phyloP scores from a whole-genome alignment of 2,888 invertebrate genomes.

The Graphium colonna region DNA sequence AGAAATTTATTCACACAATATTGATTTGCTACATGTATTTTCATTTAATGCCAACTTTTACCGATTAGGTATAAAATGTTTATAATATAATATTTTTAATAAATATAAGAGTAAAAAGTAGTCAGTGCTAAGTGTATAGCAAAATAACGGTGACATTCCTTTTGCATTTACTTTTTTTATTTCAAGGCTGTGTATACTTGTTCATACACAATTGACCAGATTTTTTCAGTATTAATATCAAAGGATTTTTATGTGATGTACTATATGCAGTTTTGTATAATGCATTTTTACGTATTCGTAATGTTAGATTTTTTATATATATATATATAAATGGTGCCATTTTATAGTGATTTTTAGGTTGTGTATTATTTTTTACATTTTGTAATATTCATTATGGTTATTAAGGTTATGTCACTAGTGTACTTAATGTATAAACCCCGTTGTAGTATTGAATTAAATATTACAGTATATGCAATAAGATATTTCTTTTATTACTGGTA shows the following conservation, averaged over 20 bases:
- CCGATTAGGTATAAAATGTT: no score
- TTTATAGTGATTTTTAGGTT: slow-evolving; percentile 29
- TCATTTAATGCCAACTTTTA: no score
- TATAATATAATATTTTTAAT: no score
- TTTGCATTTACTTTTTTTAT: slow-evolving; percentile 34
- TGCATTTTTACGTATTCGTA: slow-evolving; percentile 11
- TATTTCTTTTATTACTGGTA: neutral
- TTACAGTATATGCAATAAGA: neutral
- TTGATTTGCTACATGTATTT: neutral
- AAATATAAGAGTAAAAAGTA: neutral
- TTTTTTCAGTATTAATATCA: slow-evolving; percentile 51
- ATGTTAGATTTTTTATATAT: slow-evolving; percentile 20
- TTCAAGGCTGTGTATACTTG: slow-evolving; percentile 46
- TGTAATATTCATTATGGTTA: slow-evolving; percentile 23
- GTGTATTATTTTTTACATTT: slow-evolving; percentile 29
- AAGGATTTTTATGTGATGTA: slow-evolving; percentile 46
- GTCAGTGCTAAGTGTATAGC: neutral
- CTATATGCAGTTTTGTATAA: slow-evolving; percentile 26
- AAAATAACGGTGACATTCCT: slow-evolving; percentile 35
- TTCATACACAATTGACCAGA: slow-evolving; percentile 29
- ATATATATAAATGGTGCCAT: slow-evolving; percentile 33
- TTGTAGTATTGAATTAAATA: slow-evolving; percentile 33
- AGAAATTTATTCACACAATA: no score
- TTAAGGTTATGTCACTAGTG: slow-evolving; percentile 27
- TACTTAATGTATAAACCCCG: slow-evolving; percentile 20